Percentiles rank a stretch among this genome's conserved stretches.
These are phyloP conservation scores for Pterostichus niger DNA, from an alignment of 2,888 invertebrate genomes.

Conservation along the genomic window DNA sequence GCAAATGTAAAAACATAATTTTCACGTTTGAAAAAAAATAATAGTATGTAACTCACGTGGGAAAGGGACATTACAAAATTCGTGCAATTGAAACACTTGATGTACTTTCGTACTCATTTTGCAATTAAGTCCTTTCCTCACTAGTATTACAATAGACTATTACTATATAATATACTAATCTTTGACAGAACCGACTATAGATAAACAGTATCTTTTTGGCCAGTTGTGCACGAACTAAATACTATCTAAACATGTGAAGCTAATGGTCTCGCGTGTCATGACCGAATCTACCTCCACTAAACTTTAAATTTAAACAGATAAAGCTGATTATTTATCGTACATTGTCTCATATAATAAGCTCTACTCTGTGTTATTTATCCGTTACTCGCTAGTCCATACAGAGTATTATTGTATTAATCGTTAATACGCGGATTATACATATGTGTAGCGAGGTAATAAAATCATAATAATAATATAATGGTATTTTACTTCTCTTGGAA, in stretches of 20 bases:
- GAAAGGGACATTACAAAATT: no score
- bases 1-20: no score
- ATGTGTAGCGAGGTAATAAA: constrained; percentile 1
- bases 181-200: no score
- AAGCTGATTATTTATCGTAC: constrained; percentile 31
- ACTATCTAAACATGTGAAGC: background rate
- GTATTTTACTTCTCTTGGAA: background rate
- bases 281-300: background rate
- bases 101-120: no score
- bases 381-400: background rate
- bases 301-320: constrained; percentile 48
- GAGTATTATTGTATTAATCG: constrained; percentile 13
- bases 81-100: no score
- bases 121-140: no score
- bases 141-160: no score
- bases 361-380: constrained; percentile 9
- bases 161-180: no score
- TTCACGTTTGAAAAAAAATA: no score
- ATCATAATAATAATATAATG: constrained; percentile 10
- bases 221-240: background rate
- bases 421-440: constrained; percentile 16
- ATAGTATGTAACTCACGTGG: no score
- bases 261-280: constrained; percentile 3
- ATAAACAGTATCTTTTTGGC: no score
- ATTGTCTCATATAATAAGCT: constrained; percentile 22